Evolutionary conservation across 2,888 invertebrate species (phyloP), one percentile per base, ranked within the genome.

Genomic region (Euphydryas editha): DNA sequence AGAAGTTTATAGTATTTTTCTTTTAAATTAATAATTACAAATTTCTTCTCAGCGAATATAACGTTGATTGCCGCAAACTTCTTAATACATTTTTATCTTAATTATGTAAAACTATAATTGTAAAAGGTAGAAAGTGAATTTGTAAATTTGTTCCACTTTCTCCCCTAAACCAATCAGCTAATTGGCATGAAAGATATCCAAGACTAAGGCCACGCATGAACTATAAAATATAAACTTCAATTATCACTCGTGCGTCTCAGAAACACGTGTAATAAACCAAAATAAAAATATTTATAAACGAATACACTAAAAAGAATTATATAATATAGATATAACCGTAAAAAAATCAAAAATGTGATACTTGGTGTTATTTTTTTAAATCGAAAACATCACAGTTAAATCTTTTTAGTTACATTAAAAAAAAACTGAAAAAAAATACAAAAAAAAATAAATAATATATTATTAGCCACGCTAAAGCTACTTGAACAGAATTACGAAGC

Each of bases 401-500:
- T n/a, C n/a, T n/a, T n/a, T n/a, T n/a, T n/a, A n/a, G n/a, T n/a
- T n/a, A n/a, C n/a, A n/a, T n/a, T 18, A 17, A 10, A 10, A 2
- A 0, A 18, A 46, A 10, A 10, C 18, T 18, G 5, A 20, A 59
- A 1, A 55, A 30, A 37, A 13, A 49, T 49, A 42, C 24, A 17
- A 24, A 21, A 11, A 18, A 49, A 0, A 42, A 30, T 6, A 17
- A 62, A 51, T 20, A n/a, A 51, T 39, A 21, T 54, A 18, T 62
- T 17, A 65, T 46, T 46, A 62, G 37, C 57, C 51, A 65, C 62
- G 47, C 44, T 8, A 20, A 61, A 64, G 42, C 39, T 62, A 15
- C 24, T 24, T 42, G 59, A 42, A 47, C 39, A 51, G 61, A 62
- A 69, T 62, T 62, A 56, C 55, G 63, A 55, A 66, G 58, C 58